A percentile compares a stretch with the other conserved stretches of the same genome.
These are phyloP conservation scores for Trypoxylus dichotomus DNA, from an alignment of 1,140 invertebrate genomes.

Conservation along the genomic window DNA sequence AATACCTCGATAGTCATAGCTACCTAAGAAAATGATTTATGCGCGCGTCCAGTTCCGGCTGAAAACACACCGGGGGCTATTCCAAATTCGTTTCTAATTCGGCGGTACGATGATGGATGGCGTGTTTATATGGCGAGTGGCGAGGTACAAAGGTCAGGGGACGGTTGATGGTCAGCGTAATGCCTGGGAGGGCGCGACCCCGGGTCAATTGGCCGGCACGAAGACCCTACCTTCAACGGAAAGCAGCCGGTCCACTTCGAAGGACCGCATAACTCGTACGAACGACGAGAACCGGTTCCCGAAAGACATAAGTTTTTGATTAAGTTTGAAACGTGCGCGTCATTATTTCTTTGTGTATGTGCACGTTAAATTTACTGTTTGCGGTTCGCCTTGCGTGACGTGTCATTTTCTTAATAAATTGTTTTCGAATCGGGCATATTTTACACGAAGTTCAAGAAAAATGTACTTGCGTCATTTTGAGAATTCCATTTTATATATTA, in stretches of 20 bases:
- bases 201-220: slow-evolving; percentile 51
- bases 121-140: slow-evolving; percentile 55
- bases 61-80: slow-evolving; percentile 38
- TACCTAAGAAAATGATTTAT: slow-evolving; percentile 33
- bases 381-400: slow-evolving; percentile 10
- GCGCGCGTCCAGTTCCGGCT: slow-evolving; percentile 36
- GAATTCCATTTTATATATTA: too few species aligned
- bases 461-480: too few species aligned
- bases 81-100: slow-evolving; percentile 52
- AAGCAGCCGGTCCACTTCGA: neutral
- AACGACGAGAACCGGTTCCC: neutral
- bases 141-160: slow-evolving; percentile 53
- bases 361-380: neutral
- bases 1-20: neutral
- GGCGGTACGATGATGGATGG: slow-evolving; percentile 50
- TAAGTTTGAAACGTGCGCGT: slow-evolving; percentile 38
- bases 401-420: slow-evolving; percentile 19
- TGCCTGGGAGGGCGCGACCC: slow-evolving; percentile 48
- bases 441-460: too few species aligned
- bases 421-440: neutral
- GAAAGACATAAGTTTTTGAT: slow-evolving; percentile 31
- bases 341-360: slow-evolving; percentile 31
- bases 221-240: neutral
- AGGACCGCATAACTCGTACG: neutral
- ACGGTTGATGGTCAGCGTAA: slow-evolving; percentile 50